Evolutionary conservation across 35 echinoderm and acorn worm species (phyloP).

Genomic region (Stichopus chloronotus): DNA sequence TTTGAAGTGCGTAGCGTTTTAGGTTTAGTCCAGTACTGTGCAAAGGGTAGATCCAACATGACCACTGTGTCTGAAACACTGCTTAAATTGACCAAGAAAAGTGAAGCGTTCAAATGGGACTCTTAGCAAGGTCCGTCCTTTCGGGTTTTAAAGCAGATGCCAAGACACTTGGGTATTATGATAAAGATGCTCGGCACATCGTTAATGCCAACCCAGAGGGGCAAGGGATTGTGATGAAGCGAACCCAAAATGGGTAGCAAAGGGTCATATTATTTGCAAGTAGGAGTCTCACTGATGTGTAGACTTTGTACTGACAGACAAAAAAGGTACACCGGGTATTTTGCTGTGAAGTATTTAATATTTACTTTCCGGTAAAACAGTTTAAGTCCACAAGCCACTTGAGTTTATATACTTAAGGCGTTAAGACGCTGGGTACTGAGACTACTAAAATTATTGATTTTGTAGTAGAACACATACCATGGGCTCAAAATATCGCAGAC

Average conservation of each 20-base stretch:
- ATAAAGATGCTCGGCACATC: conserved; percentile 13
- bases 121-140: conserved; percentile 44
- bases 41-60: conserved; percentile 66
- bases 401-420: conserved; percentile 56
- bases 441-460: conserved; percentile 30
- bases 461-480: conserved; percentile 34
- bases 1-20: conserved; percentile 73
- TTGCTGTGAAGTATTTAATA: conserved; percentile 53
- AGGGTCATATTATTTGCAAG: conserved; percentile 41
- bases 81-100: conserved; percentile 62
- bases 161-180: conserved; percentile 62
- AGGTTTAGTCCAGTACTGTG: conserved; percentile 73
- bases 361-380: conserved; percentile 50
- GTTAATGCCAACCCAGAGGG: conserved; percentile 41
- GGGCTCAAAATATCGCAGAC: conserved; percentile 40
- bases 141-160: conserved; percentile 33
- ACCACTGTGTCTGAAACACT: conserved; percentile 69
- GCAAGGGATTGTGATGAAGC: neutral
- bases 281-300: conserved; percentile 26
- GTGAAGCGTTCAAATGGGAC: conserved; percentile 55
- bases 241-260: conserved; percentile 16
- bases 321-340: conserved; percentile 49
- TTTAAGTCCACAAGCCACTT: conserved; percentile 71
- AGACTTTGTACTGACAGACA: conserved; percentile 19
- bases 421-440: conserved; percentile 57